phyloP scores from a whole-genome alignment of 2,797 vertebrate genomes.

The Acropternis orthonyx region DNA sequence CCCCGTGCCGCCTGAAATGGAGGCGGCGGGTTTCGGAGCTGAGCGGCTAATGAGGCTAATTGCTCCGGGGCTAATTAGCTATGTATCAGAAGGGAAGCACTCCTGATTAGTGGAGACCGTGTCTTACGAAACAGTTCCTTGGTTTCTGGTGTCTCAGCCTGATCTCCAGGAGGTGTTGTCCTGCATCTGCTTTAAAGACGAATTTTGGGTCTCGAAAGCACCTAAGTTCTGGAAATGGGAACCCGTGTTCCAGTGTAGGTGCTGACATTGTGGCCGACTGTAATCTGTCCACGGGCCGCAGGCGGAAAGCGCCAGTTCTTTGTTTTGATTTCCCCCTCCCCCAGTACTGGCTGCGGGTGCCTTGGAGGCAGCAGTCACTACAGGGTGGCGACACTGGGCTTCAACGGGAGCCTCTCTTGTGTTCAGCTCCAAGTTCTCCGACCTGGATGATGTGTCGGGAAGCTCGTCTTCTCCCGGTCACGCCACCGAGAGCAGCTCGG shows the following conservation, averaged over 20 bases:
- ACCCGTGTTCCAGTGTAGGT: rapidly evolving
- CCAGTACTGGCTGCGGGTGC: background rate
- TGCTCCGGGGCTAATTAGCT: background rate
- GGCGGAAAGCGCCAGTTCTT: too few relatives aligned
- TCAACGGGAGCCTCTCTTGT: background rate
- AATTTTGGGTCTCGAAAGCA: background rate
- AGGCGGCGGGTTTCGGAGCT: background rate
- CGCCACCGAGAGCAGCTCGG: background rate
- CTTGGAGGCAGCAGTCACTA: background rate
- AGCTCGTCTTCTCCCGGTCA: background rate
- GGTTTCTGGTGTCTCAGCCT: background rate
- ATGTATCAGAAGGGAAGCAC: background rate
- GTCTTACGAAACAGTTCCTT: background rate
- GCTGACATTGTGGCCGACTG: background rate
- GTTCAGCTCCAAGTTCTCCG: rapidly evolving
- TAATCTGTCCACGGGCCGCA: rapidly evolving
- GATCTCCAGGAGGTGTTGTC: background rate
- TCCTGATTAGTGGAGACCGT: background rate
- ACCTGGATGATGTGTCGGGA: rapidly evolving
- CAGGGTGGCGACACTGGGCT: background rate
- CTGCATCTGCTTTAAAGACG: background rate
- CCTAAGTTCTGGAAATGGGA: background rate
- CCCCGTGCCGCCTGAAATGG: rapidly evolving
- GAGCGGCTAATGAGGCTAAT: background rate
- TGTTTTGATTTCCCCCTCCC: rapidly evolving